Percentiles rank a stretch among this genome's conserved stretches.
phyloP scores from a whole-genome alignment of 2,888 invertebrate genomes.

The Aporophyla lueneburgensis region DNA sequence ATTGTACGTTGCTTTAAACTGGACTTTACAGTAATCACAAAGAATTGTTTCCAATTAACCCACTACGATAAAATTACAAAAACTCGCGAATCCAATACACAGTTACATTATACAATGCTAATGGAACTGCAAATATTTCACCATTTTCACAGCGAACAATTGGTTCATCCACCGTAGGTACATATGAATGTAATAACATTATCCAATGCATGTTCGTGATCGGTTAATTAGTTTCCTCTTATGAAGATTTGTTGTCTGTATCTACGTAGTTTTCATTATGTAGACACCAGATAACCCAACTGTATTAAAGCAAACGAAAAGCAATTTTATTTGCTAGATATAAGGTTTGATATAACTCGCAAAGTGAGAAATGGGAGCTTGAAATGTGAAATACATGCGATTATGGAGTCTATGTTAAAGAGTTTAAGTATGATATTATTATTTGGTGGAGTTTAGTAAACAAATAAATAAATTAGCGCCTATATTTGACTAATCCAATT shows the following conservation, averaged over 20 bases:
- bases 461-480: slow-evolving; percentile 58
- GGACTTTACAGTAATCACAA: slow-evolving; percentile 25
- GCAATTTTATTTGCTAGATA: slow-evolving; percentile 20
- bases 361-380: neutral
- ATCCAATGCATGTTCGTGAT: slow-evolving; percentile 78
- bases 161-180: slow-evolving; percentile 59
- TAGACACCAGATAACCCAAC: slow-evolving; percentile 40
- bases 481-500: slow-evolving; percentile 67
- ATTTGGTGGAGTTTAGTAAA: slow-evolving; percentile 41
- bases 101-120: slow-evolving; percentile 26
- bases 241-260: slow-evolving; percentile 77
- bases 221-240: slow-evolving; percentile 82
- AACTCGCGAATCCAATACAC: slow-evolving; percentile 23
- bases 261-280: slow-evolving; percentile 56
- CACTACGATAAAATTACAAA: slow-evolving; percentile 23
- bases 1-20: neutral
- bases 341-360: slow-evolving; percentile 22
- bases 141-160: slow-evolving; percentile 47
- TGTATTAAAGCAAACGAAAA: slow-evolving; percentile 20
- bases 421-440: slow-evolving; percentile 24
- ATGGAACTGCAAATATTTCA: slow-evolving; percentile 51
- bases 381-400: neutral
- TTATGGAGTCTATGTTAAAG: slow-evolving; percentile 11
- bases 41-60: slow-evolving; percentile 35
- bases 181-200: slow-evolving; percentile 76